Conservation (phyloP, 2,888 invertebrate genomes). For the Pasiphila rectangulata region DNA sequence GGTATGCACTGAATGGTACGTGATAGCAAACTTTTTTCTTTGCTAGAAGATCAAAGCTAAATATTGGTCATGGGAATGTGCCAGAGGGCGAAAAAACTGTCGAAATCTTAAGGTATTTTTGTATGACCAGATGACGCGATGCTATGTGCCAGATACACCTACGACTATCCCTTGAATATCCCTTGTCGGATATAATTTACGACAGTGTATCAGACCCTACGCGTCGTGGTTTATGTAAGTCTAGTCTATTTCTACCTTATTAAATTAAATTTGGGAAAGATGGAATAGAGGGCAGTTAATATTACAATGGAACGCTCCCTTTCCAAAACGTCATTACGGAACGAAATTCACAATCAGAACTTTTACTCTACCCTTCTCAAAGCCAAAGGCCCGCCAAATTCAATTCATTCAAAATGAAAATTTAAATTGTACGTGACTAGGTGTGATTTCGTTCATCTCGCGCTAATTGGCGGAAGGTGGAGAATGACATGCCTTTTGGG, state of each 20-base stretch:
- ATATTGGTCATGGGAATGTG: no score
- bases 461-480: slow-evolving; percentile 49
- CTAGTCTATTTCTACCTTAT: background rate
- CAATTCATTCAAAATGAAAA: slow-evolving; percentile 44
- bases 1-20: background rate
- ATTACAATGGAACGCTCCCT: slow-evolving; percentile 28
- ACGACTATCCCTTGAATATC: no score
- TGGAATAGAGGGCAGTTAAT: background rate
- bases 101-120: no score
- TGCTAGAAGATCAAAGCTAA: no score
- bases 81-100: no score
- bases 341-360: slow-evolving; percentile 43
- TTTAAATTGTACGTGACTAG: slow-evolving; percentile 45
- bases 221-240: no score
- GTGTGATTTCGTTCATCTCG: slow-evolving; percentile 49
- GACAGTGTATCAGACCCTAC: no score
- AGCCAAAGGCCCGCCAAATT: slow-evolving; percentile 31
- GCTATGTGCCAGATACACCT: no score
- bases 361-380: slow-evolving; percentile 44
- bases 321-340: slow-evolving; percentile 42
- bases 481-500: slow-evolving; percentile 49
- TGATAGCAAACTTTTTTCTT: no score
- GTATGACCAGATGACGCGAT: no score
- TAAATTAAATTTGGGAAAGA: background rate
- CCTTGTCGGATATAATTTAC: no score